Conservation (phyloP, 2,797 vertebrate genomes). For the Poeciliopsis paucimaculata region DNA sequence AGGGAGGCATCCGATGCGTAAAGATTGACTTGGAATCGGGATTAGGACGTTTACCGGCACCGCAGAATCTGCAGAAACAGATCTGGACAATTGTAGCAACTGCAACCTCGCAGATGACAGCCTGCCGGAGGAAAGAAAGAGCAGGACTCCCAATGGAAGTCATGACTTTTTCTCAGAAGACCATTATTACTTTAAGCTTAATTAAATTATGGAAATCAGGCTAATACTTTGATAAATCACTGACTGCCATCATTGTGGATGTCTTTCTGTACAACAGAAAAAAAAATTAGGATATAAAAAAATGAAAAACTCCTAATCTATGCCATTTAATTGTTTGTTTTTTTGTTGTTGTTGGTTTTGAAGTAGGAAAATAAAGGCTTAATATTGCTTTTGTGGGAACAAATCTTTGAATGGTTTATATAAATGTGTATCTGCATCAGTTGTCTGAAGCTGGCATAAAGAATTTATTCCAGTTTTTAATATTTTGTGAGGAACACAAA, state of each 20-base stretch:
- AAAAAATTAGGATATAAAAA: neutral
- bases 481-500: neutral
- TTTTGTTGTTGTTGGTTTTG: neutral
- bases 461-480: neutral
- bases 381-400: neutral
- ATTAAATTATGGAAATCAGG: conserved; percentile 16
- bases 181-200: conserved; percentile 25
- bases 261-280: neutral
- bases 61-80: conserved; percentile 55
- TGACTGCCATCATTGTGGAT: neutral
- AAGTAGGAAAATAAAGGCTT: neutral
- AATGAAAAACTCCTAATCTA: neutral
- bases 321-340: neutral
- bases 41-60: conserved; percentile 72
- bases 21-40: conserved; percentile 72
- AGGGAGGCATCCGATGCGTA: conserved; percentile 67
- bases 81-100: conserved; percentile 43
- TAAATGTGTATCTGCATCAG: neutral
- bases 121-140: conserved; percentile 11
- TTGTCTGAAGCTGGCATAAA: neutral
- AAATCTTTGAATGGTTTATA: neutral
- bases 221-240: neutral
- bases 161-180: conserved; percentile 7
- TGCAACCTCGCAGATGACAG: conserved; percentile 23
- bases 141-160: conserved; percentile 5